Percentiles rank a stretch among this genome's conserved stretches.
phyloP scores from a whole-genome alignment of 2,888 invertebrate genomes.

The Epistrophe grossulariae region DNA sequence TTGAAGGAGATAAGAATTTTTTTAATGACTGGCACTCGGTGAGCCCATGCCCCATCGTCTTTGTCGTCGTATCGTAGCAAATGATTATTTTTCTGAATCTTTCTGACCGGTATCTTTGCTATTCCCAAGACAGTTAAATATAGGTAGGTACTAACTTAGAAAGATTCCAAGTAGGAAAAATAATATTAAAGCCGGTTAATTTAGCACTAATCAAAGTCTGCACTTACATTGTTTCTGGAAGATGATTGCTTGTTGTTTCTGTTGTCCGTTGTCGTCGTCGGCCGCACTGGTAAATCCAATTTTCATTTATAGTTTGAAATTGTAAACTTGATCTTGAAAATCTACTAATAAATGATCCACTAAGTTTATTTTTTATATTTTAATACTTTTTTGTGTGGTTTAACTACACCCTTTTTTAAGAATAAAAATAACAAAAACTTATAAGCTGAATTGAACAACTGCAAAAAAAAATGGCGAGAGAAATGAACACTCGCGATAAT shows the following conservation, averaged over 20 bases:
- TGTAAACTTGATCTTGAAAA: conserved; percentile 13
- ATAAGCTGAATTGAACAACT: conserved; percentile 58
- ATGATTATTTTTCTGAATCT: conserved; percentile 3
- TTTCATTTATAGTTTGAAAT: conserved; percentile 35
- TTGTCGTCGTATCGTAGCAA: not conserved
- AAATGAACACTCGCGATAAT: conserved; percentile 68
- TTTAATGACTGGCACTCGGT: conserved; percentile 20
- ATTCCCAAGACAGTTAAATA: conserved; percentile 45
- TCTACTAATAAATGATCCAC: conserved; percentile 28
- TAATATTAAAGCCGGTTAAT: conserved; percentile 61
- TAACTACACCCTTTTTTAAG: conserved; percentile 67
- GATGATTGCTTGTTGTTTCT: conserved; percentile 11
- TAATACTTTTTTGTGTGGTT: conserved; percentile 35
- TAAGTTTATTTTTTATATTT: conserved; percentile 14
- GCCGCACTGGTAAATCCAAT: conserved; percentile 71
- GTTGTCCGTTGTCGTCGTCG: conserved; percentile 11
- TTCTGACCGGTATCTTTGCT: conserved; percentile 11
- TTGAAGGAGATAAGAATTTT: conserved; percentile 20
- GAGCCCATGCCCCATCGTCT: not conserved
- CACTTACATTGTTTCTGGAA: conserved; percentile 63
- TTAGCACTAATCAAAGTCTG: conserved; percentile 49
- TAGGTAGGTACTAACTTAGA: conserved; percentile 5
- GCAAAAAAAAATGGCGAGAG: conserved; percentile 56
- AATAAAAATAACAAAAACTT: conserved; percentile 52
- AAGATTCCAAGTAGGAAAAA: conserved; percentile 30